Evolutionary conservation across 1,140 invertebrate species (phyloP).

Genomic region (Spodoptera litura): DNA sequence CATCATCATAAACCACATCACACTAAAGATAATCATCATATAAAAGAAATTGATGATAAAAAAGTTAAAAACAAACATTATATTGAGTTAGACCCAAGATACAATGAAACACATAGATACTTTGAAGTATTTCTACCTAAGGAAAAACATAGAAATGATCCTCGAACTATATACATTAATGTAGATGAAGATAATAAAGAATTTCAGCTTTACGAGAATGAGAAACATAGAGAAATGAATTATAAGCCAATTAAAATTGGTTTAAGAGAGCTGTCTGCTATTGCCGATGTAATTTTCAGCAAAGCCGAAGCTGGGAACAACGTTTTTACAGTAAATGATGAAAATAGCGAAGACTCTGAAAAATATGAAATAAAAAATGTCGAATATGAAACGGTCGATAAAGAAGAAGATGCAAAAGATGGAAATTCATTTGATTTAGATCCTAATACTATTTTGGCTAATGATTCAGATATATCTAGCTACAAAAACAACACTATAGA

Average conservation of each 20-base stretch:
- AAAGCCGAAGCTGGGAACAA: too few species aligned
- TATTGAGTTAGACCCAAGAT: neutral
- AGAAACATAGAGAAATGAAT: neutral
- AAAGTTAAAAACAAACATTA: neutral
- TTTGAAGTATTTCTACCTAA: conserved; percentile 18
- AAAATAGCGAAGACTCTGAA: too few species aligned
- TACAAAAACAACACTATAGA: too few species aligned
- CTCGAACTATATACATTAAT: conserved; percentile 4
- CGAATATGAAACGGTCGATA: too few species aligned
- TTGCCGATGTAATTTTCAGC: too few species aligned
- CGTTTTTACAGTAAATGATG: too few species aligned
- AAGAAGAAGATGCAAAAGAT: too few species aligned
- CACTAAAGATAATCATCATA: neutral
- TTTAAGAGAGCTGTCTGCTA: neutral
- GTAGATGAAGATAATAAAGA: neutral
- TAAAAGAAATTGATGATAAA: neutral
- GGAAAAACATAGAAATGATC: neutral
- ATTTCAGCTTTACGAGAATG: neutral
- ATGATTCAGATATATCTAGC: too few species aligned
- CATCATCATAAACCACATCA: neutral
- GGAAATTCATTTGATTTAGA: too few species aligned
- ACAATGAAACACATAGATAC: neutral
- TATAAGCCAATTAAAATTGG: neutral
- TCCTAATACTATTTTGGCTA: too few species aligned
- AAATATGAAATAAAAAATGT: too few species aligned